Percentiles rank a stretch among this genome's conserved stretches.
phyloP scores from a whole-genome alignment of 2,888 invertebrate species.

The Melipona bicolor region DNA sequence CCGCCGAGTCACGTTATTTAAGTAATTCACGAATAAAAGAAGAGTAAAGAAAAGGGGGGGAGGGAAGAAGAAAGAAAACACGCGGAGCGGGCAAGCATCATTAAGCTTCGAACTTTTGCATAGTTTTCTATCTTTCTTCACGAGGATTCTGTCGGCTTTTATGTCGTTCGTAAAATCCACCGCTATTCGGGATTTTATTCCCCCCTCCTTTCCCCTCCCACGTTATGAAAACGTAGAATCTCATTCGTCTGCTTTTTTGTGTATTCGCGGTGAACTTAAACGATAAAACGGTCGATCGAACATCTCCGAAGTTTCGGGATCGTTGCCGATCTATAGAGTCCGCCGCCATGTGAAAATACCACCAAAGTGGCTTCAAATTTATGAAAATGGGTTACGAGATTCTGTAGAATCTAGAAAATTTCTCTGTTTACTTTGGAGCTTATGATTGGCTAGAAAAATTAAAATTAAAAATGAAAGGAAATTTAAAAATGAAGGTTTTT shows the following conservation, averaged over 20 bases:
- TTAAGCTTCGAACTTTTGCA: slow-evolving; percentile 24
- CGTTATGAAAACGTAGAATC: slow-evolving; percentile 7
- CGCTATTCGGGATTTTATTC: not conserved
- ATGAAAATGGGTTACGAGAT: too few species aligned
- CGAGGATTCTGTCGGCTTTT: slow-evolving; percentile 17
- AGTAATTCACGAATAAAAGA: not conserved
- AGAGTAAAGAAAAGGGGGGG: not conserved
- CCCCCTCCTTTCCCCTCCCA: not conserved
- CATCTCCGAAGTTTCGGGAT: not conserved
- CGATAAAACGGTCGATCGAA: not conserved
- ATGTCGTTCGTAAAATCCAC: slow-evolving; percentile 9
- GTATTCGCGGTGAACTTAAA: not conserved
- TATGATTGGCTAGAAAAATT: too few species aligned
- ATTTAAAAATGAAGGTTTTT: too few species aligned
- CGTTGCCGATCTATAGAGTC: not conserved
- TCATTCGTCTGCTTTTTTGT: not conserved
- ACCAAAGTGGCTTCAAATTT: not conserved
- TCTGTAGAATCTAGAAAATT: too few species aligned
- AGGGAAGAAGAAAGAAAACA: not conserved
- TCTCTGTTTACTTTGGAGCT: too few species aligned
- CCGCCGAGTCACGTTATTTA: not conserved
- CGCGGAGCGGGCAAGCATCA: not conserved
- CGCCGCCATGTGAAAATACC: not conserved
- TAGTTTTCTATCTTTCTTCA: slow-evolving; percentile 22
- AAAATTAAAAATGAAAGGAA: too few species aligned